Percentiles rank a stretch among this genome's conserved stretches.
These are phyloP conservation scores for Meiosimyza decipiens DNA, from an alignment of 2,888 invertebrate genomes.

Conservation along the genomic window DNA sequence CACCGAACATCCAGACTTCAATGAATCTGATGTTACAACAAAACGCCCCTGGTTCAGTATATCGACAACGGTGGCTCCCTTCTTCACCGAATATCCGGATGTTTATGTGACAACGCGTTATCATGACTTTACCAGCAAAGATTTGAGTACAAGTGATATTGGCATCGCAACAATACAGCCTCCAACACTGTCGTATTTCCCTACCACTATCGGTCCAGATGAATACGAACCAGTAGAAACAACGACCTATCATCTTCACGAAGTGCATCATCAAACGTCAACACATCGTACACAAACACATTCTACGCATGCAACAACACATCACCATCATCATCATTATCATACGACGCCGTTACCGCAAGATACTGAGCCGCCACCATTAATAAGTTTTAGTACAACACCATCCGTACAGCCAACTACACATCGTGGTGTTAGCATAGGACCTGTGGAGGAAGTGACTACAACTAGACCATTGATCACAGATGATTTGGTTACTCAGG, in stretches of 20 bases:
- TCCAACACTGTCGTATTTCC: slow-evolving; percentile 47
- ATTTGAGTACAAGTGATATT: slow-evolving; percentile 51
- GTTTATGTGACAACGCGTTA: slow-evolving; percentile 60
- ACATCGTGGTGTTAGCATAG: slow-evolving; percentile 35
- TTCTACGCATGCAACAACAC: slow-evolving; percentile 38
- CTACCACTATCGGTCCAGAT: slow-evolving; percentile 47
- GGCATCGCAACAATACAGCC: slow-evolving; percentile 56
- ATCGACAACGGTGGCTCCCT: slow-evolving; percentile 62
- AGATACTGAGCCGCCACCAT: slow-evolving; percentile 16
- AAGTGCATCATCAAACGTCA: slow-evolving; percentile 33
- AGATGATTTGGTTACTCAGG: slow-evolving; percentile 50
- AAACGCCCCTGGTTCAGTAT: slow-evolving; percentile 50
- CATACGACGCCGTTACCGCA: slow-evolving; percentile 38
- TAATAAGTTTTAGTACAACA: slow-evolving; percentile 34
- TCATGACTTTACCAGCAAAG: slow-evolving; percentile 49
- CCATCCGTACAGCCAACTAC: slow-evolving; percentile 41
- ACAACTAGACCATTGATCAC: slow-evolving; percentile 47
- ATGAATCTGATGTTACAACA: slow-evolving; percentile 41
- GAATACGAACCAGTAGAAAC: slow-evolving; percentile 50
- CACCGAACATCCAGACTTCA: slow-evolving; percentile 45
- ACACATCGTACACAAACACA: background rate
- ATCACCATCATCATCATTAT: slow-evolving; percentile 31
- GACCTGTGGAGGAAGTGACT: slow-evolving; percentile 38
- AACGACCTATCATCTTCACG: slow-evolving; percentile 49
- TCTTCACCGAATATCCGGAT: slow-evolving; percentile 65